phyloP scores from a whole-genome alignment of 2,888 invertebrate species.

The Ectemnius continuus region DNA sequence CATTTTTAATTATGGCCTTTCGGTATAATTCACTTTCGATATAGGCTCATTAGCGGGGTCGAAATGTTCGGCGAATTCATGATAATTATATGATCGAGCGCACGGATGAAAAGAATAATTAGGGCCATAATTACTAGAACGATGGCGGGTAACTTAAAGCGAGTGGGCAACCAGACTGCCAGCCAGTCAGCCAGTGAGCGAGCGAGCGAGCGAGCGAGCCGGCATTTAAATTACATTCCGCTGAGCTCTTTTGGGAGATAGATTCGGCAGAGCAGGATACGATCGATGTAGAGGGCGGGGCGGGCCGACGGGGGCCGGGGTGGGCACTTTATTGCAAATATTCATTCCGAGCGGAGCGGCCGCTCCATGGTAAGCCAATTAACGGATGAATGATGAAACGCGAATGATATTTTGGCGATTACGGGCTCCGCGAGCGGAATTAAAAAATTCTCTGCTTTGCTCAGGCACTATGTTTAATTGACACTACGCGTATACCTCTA shows the following conservation, averaged over 20 bases:
- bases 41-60: neutral
- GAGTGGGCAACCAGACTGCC: too few relatives aligned
- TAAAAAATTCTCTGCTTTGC: slow-evolving; percentile 34
- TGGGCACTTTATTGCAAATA: slow-evolving; percentile 53
- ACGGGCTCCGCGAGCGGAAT: slow-evolving; percentile 33
- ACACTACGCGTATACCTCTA: slow-evolving; percentile 1
- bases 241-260: slow-evolving; percentile 27
- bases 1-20: too few relatives aligned
- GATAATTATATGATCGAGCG: slow-evolving; percentile 8
- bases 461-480: slow-evolving; percentile 46
- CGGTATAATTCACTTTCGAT: too few relatives aligned
- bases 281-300: slow-evolving; percentile 27
- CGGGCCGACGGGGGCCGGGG: slow-evolving; percentile 11
- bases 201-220: neutral
- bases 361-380: slow-evolving; percentile 42
- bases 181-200: too few relatives aligned
- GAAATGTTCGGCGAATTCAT: neutral
- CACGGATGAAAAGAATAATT: slow-evolving; percentile 23
- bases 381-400: slow-evolving; percentile 46
- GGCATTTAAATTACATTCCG: slow-evolving; percentile 36
- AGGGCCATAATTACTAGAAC: slow-evolving; percentile 25
- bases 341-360: slow-evolving; percentile 49
- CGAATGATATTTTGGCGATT: slow-evolving; percentile 51
- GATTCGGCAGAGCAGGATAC: slow-evolving; percentile 36
- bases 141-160: neutral